Percentiles rank a stretch among this genome's conserved stretches.
Conservation (phyloP, 1,140 invertebrate genomes). For the Macrocentrus cingulum region DNA sequence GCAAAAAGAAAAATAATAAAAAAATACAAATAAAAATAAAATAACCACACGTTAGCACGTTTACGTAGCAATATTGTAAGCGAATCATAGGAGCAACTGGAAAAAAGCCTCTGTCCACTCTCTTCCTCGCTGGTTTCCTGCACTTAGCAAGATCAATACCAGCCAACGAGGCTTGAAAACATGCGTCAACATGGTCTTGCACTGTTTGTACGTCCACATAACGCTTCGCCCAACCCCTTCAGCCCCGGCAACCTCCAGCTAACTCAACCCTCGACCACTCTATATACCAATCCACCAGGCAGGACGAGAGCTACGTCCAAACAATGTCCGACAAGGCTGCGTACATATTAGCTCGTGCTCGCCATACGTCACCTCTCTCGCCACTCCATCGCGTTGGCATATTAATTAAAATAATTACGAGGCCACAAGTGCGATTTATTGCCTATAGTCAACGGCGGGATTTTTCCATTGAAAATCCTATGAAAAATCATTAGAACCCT, state of each 20-base stretch:
- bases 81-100: too few relatives aligned
- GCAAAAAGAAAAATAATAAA: too few relatives aligned
- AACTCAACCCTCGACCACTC: constrained; percentile 5
- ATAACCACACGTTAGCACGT: neutral
- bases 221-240: constrained; percentile 47
- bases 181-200: constrained; percentile 62
- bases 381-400: constrained; percentile 26
- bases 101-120: too few relatives aligned
- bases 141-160: constrained; percentile 64
- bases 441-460: too few relatives aligned
- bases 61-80: too few relatives aligned
- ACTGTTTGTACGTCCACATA: constrained; percentile 59
- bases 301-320: constrained; percentile 40
- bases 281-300: neutral
- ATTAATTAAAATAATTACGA: constrained; percentile 42
- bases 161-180: constrained; percentile 62
- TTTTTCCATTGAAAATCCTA: too few relatives aligned
- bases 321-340: constrained; percentile 57
- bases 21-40: neutral
- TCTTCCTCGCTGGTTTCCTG: constrained; percentile 52
- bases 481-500: too few relatives aligned
- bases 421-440: neutral
- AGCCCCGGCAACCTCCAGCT: constrained; percentile 4
- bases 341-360: constrained; percentile 50
- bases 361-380: constrained; percentile 35